Base-by-base conservation (phyloP, 2,113 vertebrate genomes). In the Irena cyanogastra region DNA sequence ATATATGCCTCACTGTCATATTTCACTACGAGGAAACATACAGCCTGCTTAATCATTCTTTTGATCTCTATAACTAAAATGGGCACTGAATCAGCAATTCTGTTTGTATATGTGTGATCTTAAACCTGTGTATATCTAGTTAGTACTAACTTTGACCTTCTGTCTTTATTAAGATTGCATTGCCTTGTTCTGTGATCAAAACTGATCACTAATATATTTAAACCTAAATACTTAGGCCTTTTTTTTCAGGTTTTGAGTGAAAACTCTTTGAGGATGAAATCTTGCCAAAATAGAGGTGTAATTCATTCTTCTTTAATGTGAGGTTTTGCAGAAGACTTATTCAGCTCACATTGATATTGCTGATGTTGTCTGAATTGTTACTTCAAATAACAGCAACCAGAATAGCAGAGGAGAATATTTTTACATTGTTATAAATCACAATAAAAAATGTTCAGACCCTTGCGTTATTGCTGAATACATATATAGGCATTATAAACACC, bases 351-450 rank as follows among this genome's bases (percentile, higher is more conserved):
- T 66, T 85, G 49, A 21, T 80, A 61, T 45, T 71, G 24, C 17
- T 86, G 60, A 28, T 52, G 27, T 63, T 84, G 13, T 52, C 83
- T 47, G n/a, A 83, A 68, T 60, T 83, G 41, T 87, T 87, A 20
- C 49, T 93, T 93, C 72, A 89, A 87, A 81, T 82, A 89, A 74
- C 21, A 47, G 30, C 57, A 89, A 35, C 19, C 23, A 71, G 33
- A 94, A 72, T 44, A 85, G 41, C 77, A 92, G 52, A 95, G 56
- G 37, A 88, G 14, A 81, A 39, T 28, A 59, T 89, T 92, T 94
- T 72, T 76, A 66, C 20, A 35, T 76, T 92, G 80, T 64, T 94
- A 63, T 56, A 95, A 96, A 93, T 89, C 70, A 85, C 60, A 95
- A 95, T 72, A 75, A 66, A 81, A 93, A 87, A 3, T 33, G 16